A percentile compares a stretch with the other conserved stretches of the same genome.
Evolutionary conservation across 2,797 vertebrate genomes (phyloP).

Genomic region (Chaetophractus vellerosus): DNA sequence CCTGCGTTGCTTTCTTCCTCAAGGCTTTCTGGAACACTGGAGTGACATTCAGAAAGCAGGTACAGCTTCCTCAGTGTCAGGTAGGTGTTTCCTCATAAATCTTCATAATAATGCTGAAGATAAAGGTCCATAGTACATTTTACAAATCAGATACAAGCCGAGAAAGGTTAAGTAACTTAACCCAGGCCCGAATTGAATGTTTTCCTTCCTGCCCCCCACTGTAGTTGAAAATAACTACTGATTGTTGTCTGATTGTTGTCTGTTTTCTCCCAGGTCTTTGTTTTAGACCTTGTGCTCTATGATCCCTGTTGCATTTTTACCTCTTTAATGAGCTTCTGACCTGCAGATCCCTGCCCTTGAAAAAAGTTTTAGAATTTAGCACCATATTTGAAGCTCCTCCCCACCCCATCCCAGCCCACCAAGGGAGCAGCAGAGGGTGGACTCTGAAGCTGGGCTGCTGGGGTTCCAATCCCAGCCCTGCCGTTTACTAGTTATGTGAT

Average conservation of each 20-base stretch:
- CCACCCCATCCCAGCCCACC: too few relatives aligned
- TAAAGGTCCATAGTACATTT: neutral
- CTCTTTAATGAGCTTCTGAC: slow-evolving; percentile 22
- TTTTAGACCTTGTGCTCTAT: neutral
- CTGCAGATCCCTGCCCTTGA: neutral
- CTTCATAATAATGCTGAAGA: neutral
- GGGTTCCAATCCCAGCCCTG: neutral
- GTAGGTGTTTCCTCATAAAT: neutral
- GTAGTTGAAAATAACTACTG: neutral
- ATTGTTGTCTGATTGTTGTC: neutral
- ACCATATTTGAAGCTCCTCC: neutral
- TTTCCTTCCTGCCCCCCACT: neutral
- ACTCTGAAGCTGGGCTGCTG: neutral
- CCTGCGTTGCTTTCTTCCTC: neutral
- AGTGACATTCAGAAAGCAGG: neutral
- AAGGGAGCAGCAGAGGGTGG: neutral
- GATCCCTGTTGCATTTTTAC: neutral
- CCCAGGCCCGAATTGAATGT: neutral
- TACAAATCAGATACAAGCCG: neutral
- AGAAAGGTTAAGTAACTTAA: neutral
- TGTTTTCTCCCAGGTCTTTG: neutral
- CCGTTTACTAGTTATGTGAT: neutral
- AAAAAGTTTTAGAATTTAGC: neutral
- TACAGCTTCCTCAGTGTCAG: neutral
- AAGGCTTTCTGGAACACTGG: neutral